Evolutionary conservation across 1,140 invertebrate species (phyloP).

Genomic region (Limonius californicus): DNA sequence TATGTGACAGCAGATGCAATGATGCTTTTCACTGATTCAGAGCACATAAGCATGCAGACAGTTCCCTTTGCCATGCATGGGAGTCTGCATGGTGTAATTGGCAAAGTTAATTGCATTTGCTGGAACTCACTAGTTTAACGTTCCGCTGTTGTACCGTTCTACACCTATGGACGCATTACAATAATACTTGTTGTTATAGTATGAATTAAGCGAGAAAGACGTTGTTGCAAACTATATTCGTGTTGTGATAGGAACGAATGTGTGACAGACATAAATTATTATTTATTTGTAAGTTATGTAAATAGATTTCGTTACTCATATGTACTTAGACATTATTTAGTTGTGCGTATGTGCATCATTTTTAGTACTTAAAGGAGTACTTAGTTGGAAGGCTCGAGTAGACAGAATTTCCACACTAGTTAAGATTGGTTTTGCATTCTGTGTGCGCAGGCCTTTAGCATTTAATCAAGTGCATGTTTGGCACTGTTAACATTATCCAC

Average conservation of each 20-base stretch:
- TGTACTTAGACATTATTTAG: constrained; percentile 13
- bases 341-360: constrained; percentile 3
- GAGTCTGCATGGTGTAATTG: no score
- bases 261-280: constrained; percentile 10
- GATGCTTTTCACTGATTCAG: no score
- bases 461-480: constrained; percentile 16
- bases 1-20: no score
- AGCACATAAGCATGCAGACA: no score
- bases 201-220: not conserved
- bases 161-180: not conserved
- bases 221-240: constrained; percentile 5
- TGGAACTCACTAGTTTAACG: not conserved
- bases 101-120: no score
- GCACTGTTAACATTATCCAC: constrained; percentile 19
- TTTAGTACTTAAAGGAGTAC: not conserved
- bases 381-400: not conserved
- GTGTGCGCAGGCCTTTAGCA: constrained; percentile 1
- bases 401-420: not conserved
- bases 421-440: not conserved
- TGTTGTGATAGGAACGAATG: constrained; percentile 32
- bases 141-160: not conserved
- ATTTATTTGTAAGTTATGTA: constrained; percentile 27
- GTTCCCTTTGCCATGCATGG: no score
- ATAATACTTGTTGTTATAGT: constrained; percentile 9
- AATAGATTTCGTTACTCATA: constrained; percentile 22